These are phyloP conservation scores for Caiman crocodilus DNA, from an alignment of 2,797 vertebrate genomes.

Conservation along the genomic window DNA sequence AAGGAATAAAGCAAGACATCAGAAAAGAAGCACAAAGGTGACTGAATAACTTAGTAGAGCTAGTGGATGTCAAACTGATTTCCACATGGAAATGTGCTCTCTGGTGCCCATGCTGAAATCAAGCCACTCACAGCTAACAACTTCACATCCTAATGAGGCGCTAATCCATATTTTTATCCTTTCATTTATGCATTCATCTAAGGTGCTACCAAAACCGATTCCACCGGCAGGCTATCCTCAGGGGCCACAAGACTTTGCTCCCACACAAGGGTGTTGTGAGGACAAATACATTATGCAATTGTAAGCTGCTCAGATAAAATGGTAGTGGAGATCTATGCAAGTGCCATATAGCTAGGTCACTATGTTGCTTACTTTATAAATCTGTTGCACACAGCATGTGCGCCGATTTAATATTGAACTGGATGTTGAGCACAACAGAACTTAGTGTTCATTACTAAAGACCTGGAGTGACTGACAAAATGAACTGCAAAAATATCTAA, in stretches of 20 bases:
- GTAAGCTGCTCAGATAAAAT: rapidly evolving
- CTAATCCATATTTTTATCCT: neutral
- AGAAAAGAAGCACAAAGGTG: neutral
- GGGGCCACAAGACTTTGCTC: neutral
- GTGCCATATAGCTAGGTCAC: rapidly evolving
- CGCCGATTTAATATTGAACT: neutral
- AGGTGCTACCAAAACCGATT: neutral
- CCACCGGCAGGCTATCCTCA: neutral
- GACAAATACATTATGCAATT: neutral
- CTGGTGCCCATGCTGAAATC: neutral
- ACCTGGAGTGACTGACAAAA: neutral
- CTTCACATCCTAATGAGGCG: neutral
- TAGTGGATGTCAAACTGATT: neutral
- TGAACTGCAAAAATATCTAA: neutral
- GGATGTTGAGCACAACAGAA: neutral
- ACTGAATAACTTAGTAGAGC: neutral
- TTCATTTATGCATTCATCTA: neutral
- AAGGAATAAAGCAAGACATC: neutral
- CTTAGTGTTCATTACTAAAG: neutral
- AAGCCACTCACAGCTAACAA: neutral
- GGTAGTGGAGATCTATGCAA: neutral
- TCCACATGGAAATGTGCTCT: neutral
- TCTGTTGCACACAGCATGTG: neutral
- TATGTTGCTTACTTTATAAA: neutral
- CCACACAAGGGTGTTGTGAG: rapidly evolving